phyloP scores from a whole-genome alignment of 2,888 invertebrate genomes.

The Andrena hattorfiana region DNA sequence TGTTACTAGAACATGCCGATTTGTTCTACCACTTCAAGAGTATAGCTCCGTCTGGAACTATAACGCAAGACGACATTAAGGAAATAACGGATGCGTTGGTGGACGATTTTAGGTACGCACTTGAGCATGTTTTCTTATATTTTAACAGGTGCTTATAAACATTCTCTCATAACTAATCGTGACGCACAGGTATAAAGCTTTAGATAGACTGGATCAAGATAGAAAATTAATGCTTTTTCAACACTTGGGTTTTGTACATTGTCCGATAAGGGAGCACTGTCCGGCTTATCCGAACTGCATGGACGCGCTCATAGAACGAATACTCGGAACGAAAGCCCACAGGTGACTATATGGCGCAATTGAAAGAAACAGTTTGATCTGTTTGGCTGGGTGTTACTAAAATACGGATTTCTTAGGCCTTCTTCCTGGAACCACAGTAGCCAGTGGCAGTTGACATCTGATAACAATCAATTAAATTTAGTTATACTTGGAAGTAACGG shows the following conservation, averaged over 20 bases:
- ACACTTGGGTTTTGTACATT: slow-evolving; percentile 97
- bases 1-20: slow-evolving; percentile 96
- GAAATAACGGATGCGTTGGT: slow-evolving; percentile 96
- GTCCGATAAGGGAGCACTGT: slow-evolving; percentile 97
- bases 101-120: slow-evolving; percentile 93
- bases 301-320: slow-evolving; percentile 91
- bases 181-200: slow-evolving; percentile 92
- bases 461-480: slow-evolving; percentile 92
- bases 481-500: slow-evolving; percentile 95
- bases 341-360: slow-evolving; percentile 80
- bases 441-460: slow-evolving; percentile 88
- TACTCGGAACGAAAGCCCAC: slow-evolving; percentile 89
- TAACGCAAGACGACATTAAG: slow-evolving; percentile 97
- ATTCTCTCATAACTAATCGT: slow-evolving; percentile 33
- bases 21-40: slow-evolving; percentile 97
- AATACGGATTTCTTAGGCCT: slow-evolving; percentile 83
- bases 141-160: background rate
- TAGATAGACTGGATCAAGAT: slow-evolving; percentile 97
- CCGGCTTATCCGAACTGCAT: slow-evolving; percentile 94
- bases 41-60: slow-evolving; percentile 94
- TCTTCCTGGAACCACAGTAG: slow-evolving; percentile 89
- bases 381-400: background rate
- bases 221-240: slow-evolving; percentile 97
- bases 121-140: background rate
- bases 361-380: background rate